A percentile compares a stretch with the other conserved stretches of the same genome.
These are phyloP conservation scores for Epizoanthus fatuus DNA, from an alignment of 92 coral and sea anemone genomes.

Conservation along the genomic window DNA sequence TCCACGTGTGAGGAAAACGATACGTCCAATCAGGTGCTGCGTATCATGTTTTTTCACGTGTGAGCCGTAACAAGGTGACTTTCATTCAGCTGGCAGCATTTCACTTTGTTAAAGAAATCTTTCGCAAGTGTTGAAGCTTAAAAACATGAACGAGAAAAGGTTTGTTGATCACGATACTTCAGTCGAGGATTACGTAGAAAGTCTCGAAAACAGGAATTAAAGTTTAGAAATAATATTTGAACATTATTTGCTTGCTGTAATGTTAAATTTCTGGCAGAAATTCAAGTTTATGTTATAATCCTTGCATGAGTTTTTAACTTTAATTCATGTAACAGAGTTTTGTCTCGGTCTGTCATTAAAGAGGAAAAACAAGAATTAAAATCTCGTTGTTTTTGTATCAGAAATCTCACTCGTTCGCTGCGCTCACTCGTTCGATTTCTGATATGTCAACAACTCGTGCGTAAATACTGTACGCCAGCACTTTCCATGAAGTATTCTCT, in stretches of 20 bases:
- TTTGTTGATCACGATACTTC: constrained; percentile 35
- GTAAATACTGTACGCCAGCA: not conserved
- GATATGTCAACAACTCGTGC: constrained; percentile 7
- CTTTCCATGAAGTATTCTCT: not conserved
- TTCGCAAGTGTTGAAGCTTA: constrained; percentile 34
- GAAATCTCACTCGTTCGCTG: constrained; percentile 16
- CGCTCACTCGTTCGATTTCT: constrained; percentile 17
- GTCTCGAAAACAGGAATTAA: constrained; percentile 37
- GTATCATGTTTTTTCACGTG: constrained; percentile 38
- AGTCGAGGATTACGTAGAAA: constrained; percentile 46
- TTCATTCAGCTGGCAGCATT: constrained; percentile 31
- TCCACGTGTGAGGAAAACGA: too few relatives aligned
- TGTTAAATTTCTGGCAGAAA: constrained; percentile 24
- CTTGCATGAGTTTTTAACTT: constrained; percentile 16
- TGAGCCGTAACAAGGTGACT: constrained; percentile 45
- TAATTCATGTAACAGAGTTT: constrained; percentile 11
- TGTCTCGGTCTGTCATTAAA: constrained; percentile 12
- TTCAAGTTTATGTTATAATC: constrained; percentile 11
- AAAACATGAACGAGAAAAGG: constrained; percentile 35
- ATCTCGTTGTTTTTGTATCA: constrained; percentile 22
- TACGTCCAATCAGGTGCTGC: too few relatives aligned
- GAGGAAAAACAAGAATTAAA: constrained; percentile 2
- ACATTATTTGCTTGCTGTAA: constrained; percentile 24
- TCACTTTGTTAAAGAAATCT: constrained; percentile 32
- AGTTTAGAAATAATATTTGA: constrained; percentile 28